Base-by-base conservation (phyloP, 2,113 vertebrate species). In the Myotis lucifugus region DNA sequence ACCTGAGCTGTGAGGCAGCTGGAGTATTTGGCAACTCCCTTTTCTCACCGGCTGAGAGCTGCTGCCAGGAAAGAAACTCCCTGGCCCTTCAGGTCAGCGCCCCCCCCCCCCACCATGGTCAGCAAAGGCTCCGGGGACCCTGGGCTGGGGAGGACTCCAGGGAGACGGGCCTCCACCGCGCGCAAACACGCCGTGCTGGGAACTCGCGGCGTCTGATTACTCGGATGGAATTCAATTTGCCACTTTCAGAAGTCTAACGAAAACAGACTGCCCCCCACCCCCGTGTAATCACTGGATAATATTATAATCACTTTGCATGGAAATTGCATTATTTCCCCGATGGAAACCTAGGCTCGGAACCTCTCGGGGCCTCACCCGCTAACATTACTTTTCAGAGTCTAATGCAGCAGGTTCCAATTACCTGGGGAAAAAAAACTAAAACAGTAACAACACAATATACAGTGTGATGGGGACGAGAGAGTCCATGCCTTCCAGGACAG, bases 331-430 rank as follows among this genome's bases (percentile, higher is more conserved):
- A 92, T 96, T 95, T 95, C 85, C 84, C 94, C 64, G 88, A 96
- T 59, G 94, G 94, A 94, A 87, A 50, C 88, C 87, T 7, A 74
- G 85, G 88, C 90, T 95, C 72, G 87, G 88, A 74, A 79, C 61
- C 95, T 95, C 92, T 85, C 81, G 64, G 88, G 88, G 85, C 77
- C 82, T 96, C 42, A 52, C 95, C 88, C 0, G 25, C 90, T 69
- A 74, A 74, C 61, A 85, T 91, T 95, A 72, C 96, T 86, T 96
- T 94, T 95, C 92, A 88, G 94, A 95, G 92, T 94, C 88, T 46
- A 72, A 95, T 93, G 97, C 81, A 95, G 94, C 97, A 97, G 96
- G 95, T 93, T 96, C 94, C 96, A 93, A 97, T 97, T 95, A 97
- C 74, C 50, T 69, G 40, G 32, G 92, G 92, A 92, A 81, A 85